Evolutionary conservation across 2,797 vertebrate species (phyloP), one percentile per base, ranked within the genome.

Genomic region (Tapera naevia): DNA sequence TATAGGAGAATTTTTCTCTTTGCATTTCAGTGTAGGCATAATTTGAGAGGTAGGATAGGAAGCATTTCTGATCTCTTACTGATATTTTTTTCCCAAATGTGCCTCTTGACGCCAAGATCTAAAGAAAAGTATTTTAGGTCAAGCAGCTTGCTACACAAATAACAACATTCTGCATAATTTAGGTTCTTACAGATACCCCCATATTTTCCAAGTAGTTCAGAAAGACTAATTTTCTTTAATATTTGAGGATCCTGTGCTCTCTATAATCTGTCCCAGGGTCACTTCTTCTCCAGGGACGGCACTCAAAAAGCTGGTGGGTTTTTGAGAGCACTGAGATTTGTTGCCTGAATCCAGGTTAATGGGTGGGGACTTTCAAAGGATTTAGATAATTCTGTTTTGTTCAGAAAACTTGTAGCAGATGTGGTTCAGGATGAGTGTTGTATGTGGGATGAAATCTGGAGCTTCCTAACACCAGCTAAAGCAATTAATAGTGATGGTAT

Each of bases 401-500:
- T 95, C 65, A 9, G 72, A 79, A 67, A 54, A 89, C 88, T 93
- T 80, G 81, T 22, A 91, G 76, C 90, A 87, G 89, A 85, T 93
- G 89, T 95, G 81, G 89, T 95, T 91, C 82, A 90, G 89, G 92
- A 87, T 95, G 91, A 88, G 46, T 70, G 51, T 85, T 92, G 45
- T 69, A 86, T 67, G 91, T 97, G 86, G 95, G 95, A 79, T 94
- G 93, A 91, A 85, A 93, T 83, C 65, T 93, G 90, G 91, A 93
- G 88, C 95, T 95, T 95, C 91, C 93, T 86, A 74, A 94, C 80
- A 89, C 91, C 82, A 91, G 80, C 58, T 86, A 92, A 89, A 92
- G 97, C 95, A 97, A 97, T 97, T 97, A 97, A 96, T 95, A 94
- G 91, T 96, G 79, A 91, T 96, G 95, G 89, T 97, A 88, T 95